These are phyloP conservation scores for Dinothrombium tinctorium DNA, from an alignment of 1,140 invertebrate species.

Conservation along the genomic window DNA sequence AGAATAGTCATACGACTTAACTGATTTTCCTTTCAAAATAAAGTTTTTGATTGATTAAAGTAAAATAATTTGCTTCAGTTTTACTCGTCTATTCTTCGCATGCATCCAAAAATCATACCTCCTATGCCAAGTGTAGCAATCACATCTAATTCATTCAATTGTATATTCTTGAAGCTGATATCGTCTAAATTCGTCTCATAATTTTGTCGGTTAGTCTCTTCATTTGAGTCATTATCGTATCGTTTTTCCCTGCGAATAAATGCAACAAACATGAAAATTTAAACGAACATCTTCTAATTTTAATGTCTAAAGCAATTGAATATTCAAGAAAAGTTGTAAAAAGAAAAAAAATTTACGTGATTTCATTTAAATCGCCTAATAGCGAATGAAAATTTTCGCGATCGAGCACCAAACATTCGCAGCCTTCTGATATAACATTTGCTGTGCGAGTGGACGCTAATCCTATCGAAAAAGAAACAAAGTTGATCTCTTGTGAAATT, in stretches of 20 bases:
- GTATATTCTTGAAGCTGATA: constrained; percentile 24
- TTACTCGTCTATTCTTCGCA: neutral
- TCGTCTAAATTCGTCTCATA: neutral
- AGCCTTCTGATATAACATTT: constrained; percentile 11
- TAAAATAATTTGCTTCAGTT: neutral
- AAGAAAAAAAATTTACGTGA: constrained; percentile 3
- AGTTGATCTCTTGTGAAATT: neutral
- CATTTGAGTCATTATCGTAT: constrained; percentile 2
- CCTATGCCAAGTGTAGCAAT: constrained; percentile 69
- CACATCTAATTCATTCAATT: constrained; percentile 60
- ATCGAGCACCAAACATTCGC: constrained; percentile 10
- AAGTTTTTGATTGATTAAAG: no score
- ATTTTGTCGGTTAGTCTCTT: neutral
- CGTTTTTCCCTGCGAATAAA: constrained; percentile 3
- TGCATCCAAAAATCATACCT: no score
- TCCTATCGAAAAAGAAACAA: neutral
- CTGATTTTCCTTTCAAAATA: no score
- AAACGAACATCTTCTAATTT: neutral
- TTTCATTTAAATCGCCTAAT: constrained; percentile 9
- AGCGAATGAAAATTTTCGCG: constrained; percentile 5
- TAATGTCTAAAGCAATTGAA: neutral
- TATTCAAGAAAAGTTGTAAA: neutral
- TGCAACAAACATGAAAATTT: neutral
- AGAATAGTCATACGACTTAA: no score
- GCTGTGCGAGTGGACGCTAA: constrained; percentile 4